Evolutionary conservation across 2,797 vertebrate species (phyloP).

Genomic region (Sebastes matsubarae): DNA sequence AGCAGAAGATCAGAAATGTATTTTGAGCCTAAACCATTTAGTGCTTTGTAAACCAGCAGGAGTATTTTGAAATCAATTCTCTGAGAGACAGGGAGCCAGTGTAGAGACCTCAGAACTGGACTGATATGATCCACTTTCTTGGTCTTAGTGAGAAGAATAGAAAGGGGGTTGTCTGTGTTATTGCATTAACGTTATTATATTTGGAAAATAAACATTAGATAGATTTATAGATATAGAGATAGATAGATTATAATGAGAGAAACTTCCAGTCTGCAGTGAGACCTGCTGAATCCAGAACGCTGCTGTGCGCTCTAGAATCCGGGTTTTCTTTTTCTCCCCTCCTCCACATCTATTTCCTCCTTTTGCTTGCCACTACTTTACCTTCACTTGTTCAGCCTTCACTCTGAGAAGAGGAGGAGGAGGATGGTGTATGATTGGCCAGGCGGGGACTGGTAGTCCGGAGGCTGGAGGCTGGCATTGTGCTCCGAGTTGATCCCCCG

Average conservation of each 20-base stretch:
- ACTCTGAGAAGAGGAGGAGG: constrained; percentile 63
- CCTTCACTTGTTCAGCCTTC: constrained; percentile 76
- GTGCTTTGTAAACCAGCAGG: too few species aligned
- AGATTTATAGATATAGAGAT: constrained; percentile 30
- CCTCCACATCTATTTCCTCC: constrained; percentile 59
- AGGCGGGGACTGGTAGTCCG: constrained; percentile 73
- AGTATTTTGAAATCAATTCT: too few species aligned
- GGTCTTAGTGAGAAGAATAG: background rate
- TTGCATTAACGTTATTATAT: background rate
- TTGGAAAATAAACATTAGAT: background rate
- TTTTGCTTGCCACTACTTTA: constrained; percentile 50
- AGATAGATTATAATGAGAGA: constrained; percentile 36
- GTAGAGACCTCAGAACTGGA: too few species aligned
- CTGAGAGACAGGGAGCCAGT: too few species aligned
- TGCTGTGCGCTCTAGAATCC: constrained; percentile 43
- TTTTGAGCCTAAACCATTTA: too few species aligned
- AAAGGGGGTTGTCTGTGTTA: background rate
- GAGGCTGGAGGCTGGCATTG: constrained; percentile 79
- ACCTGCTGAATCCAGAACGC: constrained; percentile 34
- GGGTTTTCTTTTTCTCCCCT: constrained; percentile 75
- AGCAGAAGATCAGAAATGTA: too few species aligned
- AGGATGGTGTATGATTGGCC: constrained; percentile 82
- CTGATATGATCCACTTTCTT: too few species aligned
- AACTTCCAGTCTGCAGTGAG: background rate
- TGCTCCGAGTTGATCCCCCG: constrained; percentile 66